Percentiles rank a stretch among this genome's conserved stretches.
Conservation (phyloP, 2,113 vertebrate genomes). For the Entelurus aequoreus region DNA sequence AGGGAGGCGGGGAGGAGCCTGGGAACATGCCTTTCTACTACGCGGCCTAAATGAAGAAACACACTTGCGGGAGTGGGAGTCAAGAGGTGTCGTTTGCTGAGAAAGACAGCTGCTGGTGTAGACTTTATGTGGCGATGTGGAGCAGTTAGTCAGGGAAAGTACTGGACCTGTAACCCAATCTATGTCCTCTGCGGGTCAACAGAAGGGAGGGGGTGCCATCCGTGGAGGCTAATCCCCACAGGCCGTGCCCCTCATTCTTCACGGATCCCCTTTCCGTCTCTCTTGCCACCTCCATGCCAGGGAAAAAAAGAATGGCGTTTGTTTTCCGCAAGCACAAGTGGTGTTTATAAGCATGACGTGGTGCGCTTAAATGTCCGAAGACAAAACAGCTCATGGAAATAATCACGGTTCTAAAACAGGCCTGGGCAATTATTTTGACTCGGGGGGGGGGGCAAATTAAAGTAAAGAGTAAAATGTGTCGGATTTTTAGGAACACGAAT, state of each 20-base stretch:
- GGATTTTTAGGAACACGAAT: no score
- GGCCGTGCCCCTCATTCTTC: slow-evolving; percentile 49
- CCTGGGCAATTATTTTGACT: not conserved
- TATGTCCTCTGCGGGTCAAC: slow-evolving; percentile 40
- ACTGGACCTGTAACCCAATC: slow-evolving; percentile 52
- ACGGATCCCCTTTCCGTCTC: slow-evolving; percentile 38
- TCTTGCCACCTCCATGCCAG: slow-evolving; percentile 16
- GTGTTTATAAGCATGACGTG: not conserved
- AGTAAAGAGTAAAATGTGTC: no score
- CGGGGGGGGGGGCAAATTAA: no score
- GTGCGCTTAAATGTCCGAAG: not conserved
- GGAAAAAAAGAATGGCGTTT: slow-evolving; percentile 3
- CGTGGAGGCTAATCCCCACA: slow-evolving; percentile 27
- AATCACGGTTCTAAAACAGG: not conserved
- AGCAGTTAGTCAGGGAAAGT: slow-evolving; percentile 11
- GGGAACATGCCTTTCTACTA: slow-evolving; percentile 30
- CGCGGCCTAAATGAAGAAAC: not conserved
- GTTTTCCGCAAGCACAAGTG: not conserved
- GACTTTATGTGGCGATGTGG: slow-evolving; percentile 44
- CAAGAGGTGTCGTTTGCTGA: slow-evolving; percentile 11
- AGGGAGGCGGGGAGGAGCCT: slow-evolving; percentile 48
- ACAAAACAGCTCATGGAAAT: not conserved
- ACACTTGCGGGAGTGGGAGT: not conserved
- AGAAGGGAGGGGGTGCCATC: slow-evolving; percentile 21
- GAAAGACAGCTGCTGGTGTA: slow-evolving; percentile 26